A percentile compares a stretch with the other conserved stretches of the same genome.
phyloP scores from a whole-genome alignment of 2,888 invertebrate species.

The Hyposoter didymator region DNA sequence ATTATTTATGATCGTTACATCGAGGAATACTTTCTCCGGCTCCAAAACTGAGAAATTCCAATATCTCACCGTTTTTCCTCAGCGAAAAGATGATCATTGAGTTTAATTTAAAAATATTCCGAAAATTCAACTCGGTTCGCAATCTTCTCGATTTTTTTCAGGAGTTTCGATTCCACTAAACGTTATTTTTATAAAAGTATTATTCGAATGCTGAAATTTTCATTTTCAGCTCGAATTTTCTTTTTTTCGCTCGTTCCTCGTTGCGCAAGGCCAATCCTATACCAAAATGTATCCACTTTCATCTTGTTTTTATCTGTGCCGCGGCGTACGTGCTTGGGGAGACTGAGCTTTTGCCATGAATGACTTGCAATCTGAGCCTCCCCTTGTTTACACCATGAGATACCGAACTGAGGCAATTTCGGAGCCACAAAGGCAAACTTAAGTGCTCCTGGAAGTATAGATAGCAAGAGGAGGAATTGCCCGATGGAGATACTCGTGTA shows the following conservation, averaged over 20 bases:
- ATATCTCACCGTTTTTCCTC: not conserved
- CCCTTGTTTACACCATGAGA: conserved; percentile 76
- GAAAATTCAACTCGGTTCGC: not conserved
- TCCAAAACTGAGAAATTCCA: not conserved
- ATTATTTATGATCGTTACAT: not conserved
- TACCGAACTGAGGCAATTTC: conserved; percentile 74
- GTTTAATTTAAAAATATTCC: not conserved
- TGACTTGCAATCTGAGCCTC: conserved; percentile 68
- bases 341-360: conserved; percentile 43
- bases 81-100: not conserved
- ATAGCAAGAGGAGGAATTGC: conserved; percentile 26
- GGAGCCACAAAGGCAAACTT: conserved; percentile 63
- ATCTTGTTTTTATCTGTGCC: conserved; percentile 31
- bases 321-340: conserved; percentile 47
- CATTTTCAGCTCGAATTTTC: not conserved
- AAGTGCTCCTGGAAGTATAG: conserved; percentile 41
- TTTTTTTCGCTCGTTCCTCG: not conserved
- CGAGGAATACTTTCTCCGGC: not conserved
- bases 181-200: not conserved
- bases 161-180: not conserved
- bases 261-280: not conserved
- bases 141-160: not conserved
- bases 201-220: not conserved
- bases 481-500: conserved; percentile 31
- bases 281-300: conserved; percentile 35